Evolutionary conservation across 2,797 vertebrate genomes (phyloP), one percentile per base, ranked within the genome.

Genomic region (Argya squamiceps): DNA sequence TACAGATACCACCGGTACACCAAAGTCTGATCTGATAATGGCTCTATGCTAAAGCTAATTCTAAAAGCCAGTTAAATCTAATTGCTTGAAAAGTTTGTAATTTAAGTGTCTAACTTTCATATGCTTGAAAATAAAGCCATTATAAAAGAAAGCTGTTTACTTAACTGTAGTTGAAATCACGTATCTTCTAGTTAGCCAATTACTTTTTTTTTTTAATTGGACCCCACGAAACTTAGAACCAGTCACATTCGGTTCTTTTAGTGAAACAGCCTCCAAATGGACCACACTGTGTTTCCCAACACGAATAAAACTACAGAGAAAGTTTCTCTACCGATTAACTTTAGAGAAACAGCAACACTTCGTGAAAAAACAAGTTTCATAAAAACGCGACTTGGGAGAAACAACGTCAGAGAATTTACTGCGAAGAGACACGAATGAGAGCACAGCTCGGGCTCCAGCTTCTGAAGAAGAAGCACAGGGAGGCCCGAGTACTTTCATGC

Each of bases 121-220:
- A 81, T 0, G 0, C 21, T 34, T 44, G 15, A 93, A 94, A 95
- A 88, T 39, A 65, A 68, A 65, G 4, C 13, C 44, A 92, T 53
- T 80, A 12, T 2, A 76, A 47, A 0, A 59, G 23, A 53, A 87
- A 75, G 20, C 15, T 81, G 17, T 32, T 88, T 63, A 47, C 27
- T 84, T 78, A 56, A 71, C 74, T 68, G 46, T 71, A 59, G 23
- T 55, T 75, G 24, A 68, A 94, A 77, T 41, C 13, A 60, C 6
- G 0, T 17, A 64, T 32, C 12, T 41, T 68, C 55, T 32, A 36
- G 4, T 2, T 22, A 34, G 11, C 3, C 0, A 2, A 32, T 21
- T 14, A 26, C 19, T 32, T n/a, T 47, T 67, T 78, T 32, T 46
- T 36, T 67, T 26, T 4, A 43, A 50, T 1, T 41, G 14, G 60